A percentile compares a stretch with the other conserved stretches of the same genome.
Conservation (phyloP, 2,113 vertebrate species). For the Setophaga kirtlandii region DNA sequence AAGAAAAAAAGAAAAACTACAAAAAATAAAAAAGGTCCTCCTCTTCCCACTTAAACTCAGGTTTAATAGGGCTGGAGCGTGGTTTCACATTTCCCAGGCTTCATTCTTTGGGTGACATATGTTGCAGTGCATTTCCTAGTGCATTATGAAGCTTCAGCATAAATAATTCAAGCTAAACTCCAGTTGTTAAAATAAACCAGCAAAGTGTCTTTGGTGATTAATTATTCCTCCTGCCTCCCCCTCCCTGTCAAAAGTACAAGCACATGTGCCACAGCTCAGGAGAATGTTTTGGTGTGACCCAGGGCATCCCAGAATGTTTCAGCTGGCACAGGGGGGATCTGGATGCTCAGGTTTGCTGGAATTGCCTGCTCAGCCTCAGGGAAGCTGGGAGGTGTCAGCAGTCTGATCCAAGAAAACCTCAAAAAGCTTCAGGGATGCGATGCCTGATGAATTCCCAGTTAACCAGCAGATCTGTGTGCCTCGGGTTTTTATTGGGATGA, state of each 20-base stretch:
- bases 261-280: not conserved
- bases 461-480: not conserved
- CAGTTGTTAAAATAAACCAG: slow-evolving; percentile 59
- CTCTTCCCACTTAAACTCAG: not conserved
- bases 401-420: not conserved
- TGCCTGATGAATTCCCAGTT: not conserved
- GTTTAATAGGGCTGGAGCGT: not conserved
- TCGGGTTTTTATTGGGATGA: not conserved
- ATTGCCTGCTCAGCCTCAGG: not conserved
- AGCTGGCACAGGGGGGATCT: not conserved
- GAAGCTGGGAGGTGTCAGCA: not conserved
- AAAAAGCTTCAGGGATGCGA: not conserved
- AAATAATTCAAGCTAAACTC: slow-evolving; percentile 61
- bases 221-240: not conserved
- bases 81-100: slow-evolving; percentile 16
- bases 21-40: not conserved
- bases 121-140: slow-evolving; percentile 53
- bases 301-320: not conserved
- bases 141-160: slow-evolving; percentile 30
- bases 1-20: not conserved
- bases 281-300: accelerated
- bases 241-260: not conserved
- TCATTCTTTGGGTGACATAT: slow-evolving; percentile 19
- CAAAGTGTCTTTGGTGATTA: slow-evolving; percentile 21
- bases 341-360: accelerated